Conservation (phyloP, 2,888 invertebrate species). For the Apamea anceps region DNA sequence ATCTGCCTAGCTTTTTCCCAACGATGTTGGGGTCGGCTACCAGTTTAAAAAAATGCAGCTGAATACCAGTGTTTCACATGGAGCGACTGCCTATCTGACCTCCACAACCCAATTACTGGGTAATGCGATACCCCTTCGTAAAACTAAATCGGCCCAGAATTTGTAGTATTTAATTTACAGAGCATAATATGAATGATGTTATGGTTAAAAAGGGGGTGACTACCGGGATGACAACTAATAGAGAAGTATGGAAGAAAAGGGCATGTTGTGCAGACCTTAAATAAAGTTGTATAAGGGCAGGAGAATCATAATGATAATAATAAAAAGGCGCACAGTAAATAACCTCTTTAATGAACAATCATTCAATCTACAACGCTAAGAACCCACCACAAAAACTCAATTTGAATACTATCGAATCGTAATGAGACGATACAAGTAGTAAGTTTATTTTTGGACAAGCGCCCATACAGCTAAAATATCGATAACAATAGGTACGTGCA, state of each 20-base stretch:
- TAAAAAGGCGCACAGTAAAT: background rate
- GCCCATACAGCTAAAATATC: conserved; percentile 19
- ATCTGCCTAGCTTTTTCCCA: background rate
- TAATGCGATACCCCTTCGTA: background rate
- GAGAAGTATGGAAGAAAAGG: too few species aligned
- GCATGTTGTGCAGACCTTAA: too few species aligned
- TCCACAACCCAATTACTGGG: background rate
- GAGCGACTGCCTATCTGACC: background rate
- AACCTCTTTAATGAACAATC: background rate
- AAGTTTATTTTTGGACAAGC: conserved; percentile 53
- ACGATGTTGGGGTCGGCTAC: background rate
- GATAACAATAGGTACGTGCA: conserved; percentile 44
- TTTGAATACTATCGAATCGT: conserved; percentile 51
- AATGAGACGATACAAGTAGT: conserved; percentile 28
- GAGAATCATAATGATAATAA: too few species aligned
- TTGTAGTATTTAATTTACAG: too few species aligned
- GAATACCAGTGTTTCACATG: too few species aligned
- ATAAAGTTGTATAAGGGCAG: too few species aligned
- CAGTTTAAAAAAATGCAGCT: too few species aligned
- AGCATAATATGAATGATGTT: too few species aligned
- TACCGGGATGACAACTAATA: too few species aligned
- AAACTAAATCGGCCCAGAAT: too few species aligned
- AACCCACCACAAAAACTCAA: conserved; percentile 24
- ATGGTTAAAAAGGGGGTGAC: too few species aligned
- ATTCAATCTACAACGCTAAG: conserved; percentile 9